These are phyloP conservation scores for Meriones unguiculatus DNA, from an alignment of 2,113 vertebrate genomes.

Conservation along the genomic window DNA sequence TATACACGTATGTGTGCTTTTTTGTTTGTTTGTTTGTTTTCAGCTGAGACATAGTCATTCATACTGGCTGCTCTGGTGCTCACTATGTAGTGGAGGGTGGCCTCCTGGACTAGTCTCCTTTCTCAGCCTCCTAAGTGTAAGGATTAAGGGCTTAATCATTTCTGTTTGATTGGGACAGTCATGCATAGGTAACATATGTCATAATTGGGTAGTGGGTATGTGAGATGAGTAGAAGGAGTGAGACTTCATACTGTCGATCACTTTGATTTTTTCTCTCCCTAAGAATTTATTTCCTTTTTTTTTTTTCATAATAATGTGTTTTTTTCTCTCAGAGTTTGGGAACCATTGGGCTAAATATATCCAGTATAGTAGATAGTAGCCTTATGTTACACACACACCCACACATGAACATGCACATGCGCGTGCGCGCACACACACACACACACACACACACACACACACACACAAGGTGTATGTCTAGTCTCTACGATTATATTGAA, in stretches of 20 bases:
- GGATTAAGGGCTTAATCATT: background rate
- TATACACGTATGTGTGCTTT: background rate
- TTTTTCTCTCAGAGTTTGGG: slow-evolving; percentile 25
- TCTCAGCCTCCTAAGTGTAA: background rate
- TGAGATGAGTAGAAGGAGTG: background rate
- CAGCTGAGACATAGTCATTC: background rate
- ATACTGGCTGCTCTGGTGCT: background rate
- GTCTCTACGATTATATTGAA: slow-evolving; percentile 17
- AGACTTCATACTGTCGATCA: background rate
- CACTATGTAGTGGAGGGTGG: too few species aligned
- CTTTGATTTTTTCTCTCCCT: background rate
- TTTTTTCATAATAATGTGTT: slow-evolving; percentile 21
- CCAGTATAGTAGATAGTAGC: background rate
- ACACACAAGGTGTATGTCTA: background rate
- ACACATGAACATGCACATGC: background rate
- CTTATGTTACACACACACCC: background rate
- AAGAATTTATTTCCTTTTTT: background rate
- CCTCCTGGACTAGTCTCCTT: background rate
- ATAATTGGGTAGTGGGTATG: background rate
- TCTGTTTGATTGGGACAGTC: background rate
- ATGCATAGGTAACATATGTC: background rate
- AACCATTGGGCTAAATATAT: background rate
- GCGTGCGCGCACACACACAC: too few species aligned
- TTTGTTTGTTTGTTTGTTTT: background rate
- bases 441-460: background rate